Evolutionary conservation across 2,113 vertebrate genomes (phyloP), one percentile per base, ranked within the genome.

Genomic region (Pseudorasbora parva): DNA sequence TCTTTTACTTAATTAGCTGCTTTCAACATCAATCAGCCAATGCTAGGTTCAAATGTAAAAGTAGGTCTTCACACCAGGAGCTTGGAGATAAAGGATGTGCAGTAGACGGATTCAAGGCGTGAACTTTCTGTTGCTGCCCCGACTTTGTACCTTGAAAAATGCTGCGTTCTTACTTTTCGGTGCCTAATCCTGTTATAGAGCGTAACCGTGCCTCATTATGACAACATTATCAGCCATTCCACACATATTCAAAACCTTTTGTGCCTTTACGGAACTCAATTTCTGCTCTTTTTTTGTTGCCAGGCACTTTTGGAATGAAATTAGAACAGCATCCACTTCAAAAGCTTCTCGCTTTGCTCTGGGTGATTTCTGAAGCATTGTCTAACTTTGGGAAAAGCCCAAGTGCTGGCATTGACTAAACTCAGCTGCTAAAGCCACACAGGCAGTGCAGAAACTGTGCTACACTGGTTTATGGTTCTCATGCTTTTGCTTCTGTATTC

Each of bases 1-100:
- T 64, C 72, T 81, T 86, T 85, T 66, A 81, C 81, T 85, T 78
- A 84, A 88, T 85, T 74, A 81, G 64, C 27, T 68, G 76, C 30
- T 78, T 78, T 66, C 59, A 81, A 60, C 83, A 87, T 87, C 73
- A 78, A 74, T 82, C 75, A 87, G 82, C 7, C 81, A 57, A 19
- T 27, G 25, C 54, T 45, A 37, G 56, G 56, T n/a, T 33, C 75
- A 59, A 19, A 69, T 54, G 9, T 12, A 81, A 82, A 82, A 14
- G 10, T 9, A 47, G 71, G 5, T 30, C 21, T 15, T 78, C 43
- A 51, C 49, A 51, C 19, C 43, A 68, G 43, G 17, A 23, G 77
- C 82, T 56, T 49, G n/a, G 19, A 87, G 80, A 87, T 79, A 75
- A 84, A 77, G 64, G 64, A 57, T 84, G 62, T 59, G 75, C 23